Conservation (phyloP, 2,113 vertebrate genomes). For the Phalacrocorax brasilianus region DNA sequence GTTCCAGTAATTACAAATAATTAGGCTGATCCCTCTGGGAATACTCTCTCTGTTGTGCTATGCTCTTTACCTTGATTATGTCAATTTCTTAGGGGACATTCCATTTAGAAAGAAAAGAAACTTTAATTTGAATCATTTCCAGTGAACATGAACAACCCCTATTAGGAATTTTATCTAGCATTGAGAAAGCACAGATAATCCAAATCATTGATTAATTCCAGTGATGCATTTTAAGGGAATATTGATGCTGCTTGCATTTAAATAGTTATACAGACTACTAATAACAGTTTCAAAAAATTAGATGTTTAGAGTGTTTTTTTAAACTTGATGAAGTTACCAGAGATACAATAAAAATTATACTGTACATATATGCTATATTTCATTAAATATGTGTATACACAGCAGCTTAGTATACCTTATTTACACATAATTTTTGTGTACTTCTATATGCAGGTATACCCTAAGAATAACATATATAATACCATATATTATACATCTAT, state of each 20-base stretch:
- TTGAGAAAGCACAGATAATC: background rate
- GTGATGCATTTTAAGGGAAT: background rate
- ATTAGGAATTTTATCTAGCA: background rate
- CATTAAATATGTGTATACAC: background rate
- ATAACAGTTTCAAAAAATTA: background rate
- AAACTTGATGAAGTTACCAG: background rate
- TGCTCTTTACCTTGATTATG: background rate
- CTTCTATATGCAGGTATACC: background rate
- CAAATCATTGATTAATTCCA: background rate
- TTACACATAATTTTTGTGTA: background rate
- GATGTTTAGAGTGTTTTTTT: background rate
- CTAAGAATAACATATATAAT: background rate
- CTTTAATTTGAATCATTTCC: background rate
- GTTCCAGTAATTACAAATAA: conserved; percentile 39
- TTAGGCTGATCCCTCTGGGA: background rate
- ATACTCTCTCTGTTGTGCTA: background rate
- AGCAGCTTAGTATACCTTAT: background rate
- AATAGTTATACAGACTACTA: background rate
- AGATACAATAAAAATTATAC: background rate
- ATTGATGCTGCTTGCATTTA: background rate
- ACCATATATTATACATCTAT: background rate
- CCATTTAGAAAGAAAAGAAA: background rate
- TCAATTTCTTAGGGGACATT: background rate
- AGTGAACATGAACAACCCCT: background rate
- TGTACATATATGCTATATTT: rapidly evolving